phyloP scores from a whole-genome alignment of 2,888 invertebrate genomes.

The Drosophila sordidula region DNA sequence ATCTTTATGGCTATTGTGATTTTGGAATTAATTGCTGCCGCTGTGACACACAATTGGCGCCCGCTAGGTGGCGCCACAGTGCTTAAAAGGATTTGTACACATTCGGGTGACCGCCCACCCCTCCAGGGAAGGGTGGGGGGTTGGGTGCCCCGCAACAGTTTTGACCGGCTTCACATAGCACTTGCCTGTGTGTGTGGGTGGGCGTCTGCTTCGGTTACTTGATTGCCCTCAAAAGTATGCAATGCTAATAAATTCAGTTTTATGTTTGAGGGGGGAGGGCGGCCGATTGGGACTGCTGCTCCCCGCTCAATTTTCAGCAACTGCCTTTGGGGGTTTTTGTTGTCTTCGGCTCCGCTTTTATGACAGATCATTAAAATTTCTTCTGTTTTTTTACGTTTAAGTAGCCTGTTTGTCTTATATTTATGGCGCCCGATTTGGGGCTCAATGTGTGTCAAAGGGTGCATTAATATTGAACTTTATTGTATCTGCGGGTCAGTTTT shows the following conservation, averaged over 20 bases:
- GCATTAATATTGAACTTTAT: conserved; percentile 80
- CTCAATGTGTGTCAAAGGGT: conserved; percentile 68
- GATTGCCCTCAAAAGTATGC: conserved; percentile 79
- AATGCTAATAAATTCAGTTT: conserved; percentile 78
- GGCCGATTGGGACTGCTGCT: not conserved
- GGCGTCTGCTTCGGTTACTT: conserved; percentile 59
- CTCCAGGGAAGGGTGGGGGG: not conserved
- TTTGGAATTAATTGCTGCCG: conserved; percentile 77
- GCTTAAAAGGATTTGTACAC: conserved; percentile 74
- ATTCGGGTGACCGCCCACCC: conserved; percentile 20
- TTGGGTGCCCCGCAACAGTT: conserved; percentile 34
- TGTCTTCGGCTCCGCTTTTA: conserved; percentile 57
- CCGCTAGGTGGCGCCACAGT: conserved; percentile 67
- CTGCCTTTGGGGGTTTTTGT: conserved; percentile 14
- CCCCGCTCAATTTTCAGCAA: conserved; percentile 44
- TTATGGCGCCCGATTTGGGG: conserved; percentile 65
- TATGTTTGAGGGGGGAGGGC: conserved; percentile 44
- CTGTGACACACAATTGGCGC: conserved; percentile 51
- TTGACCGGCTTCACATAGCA: conserved; percentile 17
- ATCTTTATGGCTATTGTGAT: conserved; percentile 81
- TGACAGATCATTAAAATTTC: conserved; percentile 79
- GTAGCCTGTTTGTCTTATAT: conserved; percentile 77
- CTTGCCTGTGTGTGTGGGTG: not conserved
- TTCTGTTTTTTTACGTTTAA: conserved; percentile 53
- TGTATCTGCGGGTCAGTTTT: conserved; percentile 66